Base-by-base conservation (phyloP, 2,888 invertebrate species). In the Anorthoa munda region DNA sequence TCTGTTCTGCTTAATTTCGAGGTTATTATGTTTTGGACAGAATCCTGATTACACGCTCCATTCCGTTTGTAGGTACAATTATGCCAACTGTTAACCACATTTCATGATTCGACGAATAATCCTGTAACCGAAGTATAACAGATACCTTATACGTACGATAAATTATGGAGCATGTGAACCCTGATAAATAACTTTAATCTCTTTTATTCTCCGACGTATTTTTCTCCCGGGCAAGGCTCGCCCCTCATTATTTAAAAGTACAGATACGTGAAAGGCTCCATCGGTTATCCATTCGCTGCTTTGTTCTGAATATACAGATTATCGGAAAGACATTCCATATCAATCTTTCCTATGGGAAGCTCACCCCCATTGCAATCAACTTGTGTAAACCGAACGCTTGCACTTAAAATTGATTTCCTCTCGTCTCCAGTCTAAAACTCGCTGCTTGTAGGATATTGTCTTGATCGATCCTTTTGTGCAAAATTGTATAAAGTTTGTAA, bases 251-350 rank as follows among this genome's bases (percentile, higher is more conserved):
- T 92, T 92, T 90, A 89, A 89, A 90, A 89, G 86, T 87, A 88
- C 82, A 88, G 87, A 89, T 90, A 91, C 87, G 88, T 88, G 89
- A 85, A 86, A 86, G 81, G 85, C 83, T 87, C 81, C 86, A 92
- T 94, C 88, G 93, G 93, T 93, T 93, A 92, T 90, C 90, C 90
- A 91, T 92, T 88, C 81, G 59, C 82, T 82, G 83, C 88, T 90
- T 90, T 90, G 87, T 89, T 86, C 88, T 81, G 82, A 78, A 82
- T 82, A 83, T 55, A 74, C 73, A 86, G 88, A 89, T 90, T 89
- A 90, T 85, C 82, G 83, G 77, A 70, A 85, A 81, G 71, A 79
- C 77, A 78, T 77, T 74, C 69, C 79, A 78, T 83, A 80, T 71
- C 68, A 72, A 53, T 75, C 58, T 31, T 51, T 70, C 48, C 50